Evolutionary conservation across 2,888 invertebrate genomes (phyloP).

Genomic region (Bimastos eiseni): DNA sequence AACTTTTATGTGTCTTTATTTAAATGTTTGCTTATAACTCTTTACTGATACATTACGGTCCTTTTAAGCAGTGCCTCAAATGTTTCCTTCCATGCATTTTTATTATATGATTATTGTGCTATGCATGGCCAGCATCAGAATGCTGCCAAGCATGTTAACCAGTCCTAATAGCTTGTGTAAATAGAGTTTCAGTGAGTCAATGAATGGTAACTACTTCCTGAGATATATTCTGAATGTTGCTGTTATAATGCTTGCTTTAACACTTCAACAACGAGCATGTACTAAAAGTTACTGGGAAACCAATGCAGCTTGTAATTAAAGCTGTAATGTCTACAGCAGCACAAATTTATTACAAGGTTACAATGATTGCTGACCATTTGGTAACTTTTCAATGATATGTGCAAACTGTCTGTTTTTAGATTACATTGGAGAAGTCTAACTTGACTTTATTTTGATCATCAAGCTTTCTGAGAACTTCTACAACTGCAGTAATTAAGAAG

Average conservation of each 20-base stretch:
- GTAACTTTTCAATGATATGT: not conserved
- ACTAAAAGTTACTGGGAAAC: too few relatives aligned
- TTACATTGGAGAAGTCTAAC: not conserved
- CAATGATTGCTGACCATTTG: not conserved
- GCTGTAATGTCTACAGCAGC: not conserved
- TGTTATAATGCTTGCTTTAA: not conserved
- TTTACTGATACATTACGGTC: not conserved
- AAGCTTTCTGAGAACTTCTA: not conserved
- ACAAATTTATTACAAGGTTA: not conserved
- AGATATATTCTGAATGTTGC: not conserved
- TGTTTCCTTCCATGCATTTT: not conserved
- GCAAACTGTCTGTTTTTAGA: not conserved
- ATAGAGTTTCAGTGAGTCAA: not conserved
- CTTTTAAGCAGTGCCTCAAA: not conserved
- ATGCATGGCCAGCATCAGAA: not conserved
- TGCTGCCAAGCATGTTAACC: not conserved
- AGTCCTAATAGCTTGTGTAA: not conserved
- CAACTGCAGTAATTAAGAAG: not conserved
- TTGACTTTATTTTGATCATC: not conserved
- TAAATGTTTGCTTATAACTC: not conserved
- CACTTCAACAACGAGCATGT: too few relatives aligned
- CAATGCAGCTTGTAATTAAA: too few relatives aligned
- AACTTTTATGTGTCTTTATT: not conserved
- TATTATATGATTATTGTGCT: too few relatives aligned
- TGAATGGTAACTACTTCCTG: not conserved